Evolutionary conservation across 2,888 invertebrate genomes (phyloP).

Genomic region (Himalopsyche anomala): DNA sequence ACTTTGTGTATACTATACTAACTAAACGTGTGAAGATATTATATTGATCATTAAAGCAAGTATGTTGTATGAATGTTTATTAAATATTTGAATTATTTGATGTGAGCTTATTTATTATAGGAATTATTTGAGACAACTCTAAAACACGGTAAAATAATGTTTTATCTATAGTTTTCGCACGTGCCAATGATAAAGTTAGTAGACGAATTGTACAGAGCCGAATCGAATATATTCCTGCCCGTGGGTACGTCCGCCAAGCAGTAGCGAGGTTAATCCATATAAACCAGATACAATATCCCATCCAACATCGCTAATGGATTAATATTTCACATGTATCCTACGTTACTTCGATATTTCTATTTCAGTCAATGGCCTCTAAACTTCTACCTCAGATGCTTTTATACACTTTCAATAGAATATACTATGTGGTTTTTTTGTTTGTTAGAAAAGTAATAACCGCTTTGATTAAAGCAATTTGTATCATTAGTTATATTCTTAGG

Average conservation of each 20-base stretch:
- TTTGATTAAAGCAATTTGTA: neutral
- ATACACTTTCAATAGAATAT: constrained; percentile 26
- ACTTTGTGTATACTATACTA: no score
- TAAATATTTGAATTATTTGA: no score
- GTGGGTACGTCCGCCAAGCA: neutral
- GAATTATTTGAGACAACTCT: no score
- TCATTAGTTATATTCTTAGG: no score
- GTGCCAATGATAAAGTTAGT: neutral
- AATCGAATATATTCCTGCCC: neutral
- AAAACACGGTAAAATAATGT: no score
- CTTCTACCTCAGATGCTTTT: constrained; percentile 27
- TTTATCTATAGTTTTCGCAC: no score
- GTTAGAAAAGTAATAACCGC: neutral
- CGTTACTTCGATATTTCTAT: constrained; percentile 34
- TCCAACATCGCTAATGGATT: constrained; percentile 40
- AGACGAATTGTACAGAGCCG: neutral
- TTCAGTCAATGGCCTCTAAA: constrained; percentile 43
- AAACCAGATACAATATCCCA: constrained; percentile 43
- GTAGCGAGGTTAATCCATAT: constrained; percentile 35
- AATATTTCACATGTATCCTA: constrained; percentile 37
- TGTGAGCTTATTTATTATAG: no score
- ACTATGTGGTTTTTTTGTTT: constrained; percentile 12
- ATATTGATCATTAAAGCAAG: no score
- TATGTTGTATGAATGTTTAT: no score
- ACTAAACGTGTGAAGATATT: no score